Conservation (phyloP, 2,888 invertebrate species). For the Andrena minutula region DNA sequence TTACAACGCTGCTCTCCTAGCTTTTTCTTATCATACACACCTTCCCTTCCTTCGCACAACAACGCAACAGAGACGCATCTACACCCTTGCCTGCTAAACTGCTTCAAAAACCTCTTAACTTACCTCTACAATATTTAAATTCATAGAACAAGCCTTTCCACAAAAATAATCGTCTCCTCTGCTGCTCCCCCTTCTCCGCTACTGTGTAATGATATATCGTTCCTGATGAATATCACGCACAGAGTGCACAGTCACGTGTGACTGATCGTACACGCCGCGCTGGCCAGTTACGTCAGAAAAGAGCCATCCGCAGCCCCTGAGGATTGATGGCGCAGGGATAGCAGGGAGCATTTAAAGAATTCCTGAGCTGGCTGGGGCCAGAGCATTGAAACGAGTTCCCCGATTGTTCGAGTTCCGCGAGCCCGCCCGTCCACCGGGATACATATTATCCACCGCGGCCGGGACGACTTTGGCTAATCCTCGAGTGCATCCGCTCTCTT, state of each 20-base stretch:
- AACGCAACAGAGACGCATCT: no score
- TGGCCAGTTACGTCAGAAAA: not conserved
- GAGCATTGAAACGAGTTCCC: constrained; percentile 43
- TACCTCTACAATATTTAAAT: no score
- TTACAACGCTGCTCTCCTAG: not conserved
- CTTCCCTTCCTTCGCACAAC: no score
- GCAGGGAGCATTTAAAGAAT: constrained; percentile 23
- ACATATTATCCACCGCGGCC: constrained; percentile 58
- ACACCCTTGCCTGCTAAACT: no score
- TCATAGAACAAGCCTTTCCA: no score
- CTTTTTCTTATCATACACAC: not conserved
- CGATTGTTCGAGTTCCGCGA: constrained; percentile 55
- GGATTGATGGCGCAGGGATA: not conserved
- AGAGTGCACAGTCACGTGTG: no score
- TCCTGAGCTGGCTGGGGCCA: constrained; percentile 11
- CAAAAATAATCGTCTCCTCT: no score
- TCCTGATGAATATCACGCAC: no score
- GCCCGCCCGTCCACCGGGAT: constrained; percentile 36
- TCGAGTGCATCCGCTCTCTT: constrained; percentile 70
- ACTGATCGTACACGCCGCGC: not conserved
- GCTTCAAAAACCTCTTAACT: no score
- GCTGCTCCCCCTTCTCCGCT: no score
- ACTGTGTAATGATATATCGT: no score
- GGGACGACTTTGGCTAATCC: constrained; percentile 78
- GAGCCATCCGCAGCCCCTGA: not conserved